Percentiles rank a stretch among this genome's conserved stretches.
phyloP scores from a whole-genome alignment of 30 jellyfish, hydroid and myxozoan species.

The Aurelia aurita region DNA sequence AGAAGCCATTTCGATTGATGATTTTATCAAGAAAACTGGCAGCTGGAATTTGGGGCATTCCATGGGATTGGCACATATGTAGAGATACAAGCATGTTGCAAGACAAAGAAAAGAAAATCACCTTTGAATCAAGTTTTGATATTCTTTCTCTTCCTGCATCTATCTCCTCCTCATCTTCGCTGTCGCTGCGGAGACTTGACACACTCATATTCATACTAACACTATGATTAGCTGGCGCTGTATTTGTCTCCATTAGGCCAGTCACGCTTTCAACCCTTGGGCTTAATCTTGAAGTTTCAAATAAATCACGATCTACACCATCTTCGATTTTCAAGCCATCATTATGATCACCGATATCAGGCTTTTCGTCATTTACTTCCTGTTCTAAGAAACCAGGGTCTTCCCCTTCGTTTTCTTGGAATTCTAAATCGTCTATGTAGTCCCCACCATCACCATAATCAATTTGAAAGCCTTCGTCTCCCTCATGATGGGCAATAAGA shows the following conservation, averaged over 20 bases:
- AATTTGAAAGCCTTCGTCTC: constrained; percentile 65
- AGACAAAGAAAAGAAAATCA: neutral
- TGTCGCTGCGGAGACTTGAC: constrained; percentile 70
- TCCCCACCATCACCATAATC: constrained; percentile 33
- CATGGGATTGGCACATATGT: no score
- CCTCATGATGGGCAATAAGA: constrained; percentile 79
- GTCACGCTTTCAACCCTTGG: constrained; percentile 76
- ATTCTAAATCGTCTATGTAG: constrained; percentile 19
- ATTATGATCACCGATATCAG: neutral
- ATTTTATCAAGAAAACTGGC: no score
- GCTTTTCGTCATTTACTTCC: neutral
- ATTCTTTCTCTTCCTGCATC: constrained; percentile 35
- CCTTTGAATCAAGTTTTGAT: constrained; percentile 43
- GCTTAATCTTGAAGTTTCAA: constrained; percentile 62
- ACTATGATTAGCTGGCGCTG: constrained; percentile 71
- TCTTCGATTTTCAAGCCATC: constrained; percentile 29
- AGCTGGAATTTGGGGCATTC: no score
- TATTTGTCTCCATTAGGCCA: constrained; percentile 73
- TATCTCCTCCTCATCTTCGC: constrained; percentile 57
- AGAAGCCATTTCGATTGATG: no score
- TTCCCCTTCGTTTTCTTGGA: constrained; percentile 25
- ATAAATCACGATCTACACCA: constrained; percentile 60
- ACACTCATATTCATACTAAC: constrained; percentile 74
- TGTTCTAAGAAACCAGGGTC: neutral
- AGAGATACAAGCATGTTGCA: no score